These are phyloP conservation scores for Endomychus coccineus DNA, from an alignment of 2,888 invertebrate species.

Conservation along the genomic window DNA sequence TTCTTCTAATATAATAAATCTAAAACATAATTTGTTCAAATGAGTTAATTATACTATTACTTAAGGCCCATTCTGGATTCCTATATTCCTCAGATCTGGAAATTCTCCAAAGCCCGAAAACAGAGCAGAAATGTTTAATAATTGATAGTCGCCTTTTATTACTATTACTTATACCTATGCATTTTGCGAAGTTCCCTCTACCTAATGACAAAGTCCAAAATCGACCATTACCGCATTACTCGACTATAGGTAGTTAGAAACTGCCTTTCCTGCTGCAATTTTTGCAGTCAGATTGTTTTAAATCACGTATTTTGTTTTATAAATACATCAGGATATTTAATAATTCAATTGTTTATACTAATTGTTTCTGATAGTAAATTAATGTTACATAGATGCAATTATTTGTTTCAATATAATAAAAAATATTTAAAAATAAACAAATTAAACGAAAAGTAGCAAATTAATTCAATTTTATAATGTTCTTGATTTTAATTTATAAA, in stretches of 20 bases:
- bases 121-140: too few species aligned
- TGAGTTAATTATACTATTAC: too few species aligned
- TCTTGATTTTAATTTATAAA: conserved; percentile 31
- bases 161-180: too few species aligned
- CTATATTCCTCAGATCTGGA: too few species aligned
- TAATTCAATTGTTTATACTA: conserved; percentile 17
- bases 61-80: too few species aligned
- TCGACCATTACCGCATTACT: conserved; percentile 7
- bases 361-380: conserved; percentile 23
- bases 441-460: conserved; percentile 25
- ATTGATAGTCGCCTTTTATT: too few species aligned
- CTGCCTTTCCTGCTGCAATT: conserved; percentile 17
- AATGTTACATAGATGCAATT: conserved; percentile 19
- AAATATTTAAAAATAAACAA: conserved; percentile 17
- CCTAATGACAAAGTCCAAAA: too few species aligned
- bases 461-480: conserved; percentile 33
- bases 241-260: conserved; percentile 12
- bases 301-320: conserved; percentile 12
- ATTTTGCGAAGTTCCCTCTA: too few species aligned
- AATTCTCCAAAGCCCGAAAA: too few species aligned
- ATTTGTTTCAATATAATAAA: conserved; percentile 22
- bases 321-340: conserved; percentile 11
- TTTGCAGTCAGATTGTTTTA: conserved; percentile 17
- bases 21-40: too few species aligned
- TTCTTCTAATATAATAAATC: too few species aligned